These are phyloP conservation scores for Patiria miniata DNA, from an alignment of 35 echinoderm and acorn worm species.

Conservation along the genomic window DNA sequence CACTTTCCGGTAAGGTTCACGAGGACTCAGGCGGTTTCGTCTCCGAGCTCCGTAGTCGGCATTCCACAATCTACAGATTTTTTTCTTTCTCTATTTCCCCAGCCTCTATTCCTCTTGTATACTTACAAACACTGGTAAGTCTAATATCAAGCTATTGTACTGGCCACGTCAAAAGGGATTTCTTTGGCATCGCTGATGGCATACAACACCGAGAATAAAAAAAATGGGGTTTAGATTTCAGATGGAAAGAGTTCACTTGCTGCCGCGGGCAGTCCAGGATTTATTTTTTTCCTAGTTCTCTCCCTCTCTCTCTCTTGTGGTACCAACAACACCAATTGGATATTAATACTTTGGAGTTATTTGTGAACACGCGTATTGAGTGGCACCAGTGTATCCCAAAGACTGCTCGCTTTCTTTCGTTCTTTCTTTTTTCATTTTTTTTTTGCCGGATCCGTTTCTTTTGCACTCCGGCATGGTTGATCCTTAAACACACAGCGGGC, in stretches of 20 bases:
- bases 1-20: constrained; percentile 24
- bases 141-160: neutral
- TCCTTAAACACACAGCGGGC: constrained; percentile 17
- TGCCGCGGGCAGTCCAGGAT: neutral
- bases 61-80: neutral
- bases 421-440: no score
- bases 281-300: no score
- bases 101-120: neutral
- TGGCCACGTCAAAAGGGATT: constrained; percentile 25
- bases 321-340: neutral
- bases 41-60: neutral
- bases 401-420: no score
- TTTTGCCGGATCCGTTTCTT: no score
- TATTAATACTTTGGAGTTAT: constrained; percentile 20
- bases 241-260: neutral
- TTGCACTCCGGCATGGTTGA: neutral
- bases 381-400: neutral
- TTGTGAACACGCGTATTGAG: constrained; percentile 14
- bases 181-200: neutral
- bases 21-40: constrained; percentile 7
- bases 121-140: neutral
- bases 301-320: constrained; percentile 23
- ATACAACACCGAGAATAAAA: neutral
- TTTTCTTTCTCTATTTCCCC: neutral
- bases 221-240: constrained; percentile 15